Percentiles rank a stretch among this genome's conserved stretches.
Evolutionary conservation across 2,888 invertebrate species (phyloP).

Genomic region (Camptogramma bilineatum): DNA sequence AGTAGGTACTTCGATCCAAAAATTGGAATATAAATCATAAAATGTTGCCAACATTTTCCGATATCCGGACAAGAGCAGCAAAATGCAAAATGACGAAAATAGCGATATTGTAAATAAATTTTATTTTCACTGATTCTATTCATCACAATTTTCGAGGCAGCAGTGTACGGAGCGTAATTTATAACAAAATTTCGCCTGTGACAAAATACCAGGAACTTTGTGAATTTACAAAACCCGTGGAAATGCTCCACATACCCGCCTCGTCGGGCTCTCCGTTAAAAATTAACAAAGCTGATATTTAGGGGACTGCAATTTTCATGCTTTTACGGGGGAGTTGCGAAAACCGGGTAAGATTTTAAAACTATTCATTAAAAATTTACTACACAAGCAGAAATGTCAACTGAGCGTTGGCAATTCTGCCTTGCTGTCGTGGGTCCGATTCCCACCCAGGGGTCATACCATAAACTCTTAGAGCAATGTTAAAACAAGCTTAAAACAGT

Average conservation of each 20-base stretch:
- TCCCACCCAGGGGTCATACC: too few relatives aligned
- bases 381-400: too few relatives aligned
- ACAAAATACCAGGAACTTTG: not conserved
- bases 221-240: not conserved
- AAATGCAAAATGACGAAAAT: not conserved
- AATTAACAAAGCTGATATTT: not conserved
- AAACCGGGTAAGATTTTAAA: not conserved
- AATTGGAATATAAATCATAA: too few relatives aligned
- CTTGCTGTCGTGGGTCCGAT: too few relatives aligned
- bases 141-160: not conserved
- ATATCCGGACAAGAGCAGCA: not conserved
- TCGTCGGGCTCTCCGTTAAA: not conserved
- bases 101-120: not conserved
- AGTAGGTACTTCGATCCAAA: too few relatives aligned
- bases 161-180: not conserved
- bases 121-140: not conserved
- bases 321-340: not conserved
- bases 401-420: too few relatives aligned
- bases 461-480: too few relatives aligned
- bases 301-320: not conserved
- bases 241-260: not conserved
- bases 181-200: slow-evolving; percentile 1
- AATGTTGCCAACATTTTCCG: not conserved
- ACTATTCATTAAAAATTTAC: too few relatives aligned
- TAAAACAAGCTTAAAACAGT: too few relatives aligned